phyloP scores from a whole-genome alignment of 2,797 vertebrate species.

The Clamator glandarius region DNA sequence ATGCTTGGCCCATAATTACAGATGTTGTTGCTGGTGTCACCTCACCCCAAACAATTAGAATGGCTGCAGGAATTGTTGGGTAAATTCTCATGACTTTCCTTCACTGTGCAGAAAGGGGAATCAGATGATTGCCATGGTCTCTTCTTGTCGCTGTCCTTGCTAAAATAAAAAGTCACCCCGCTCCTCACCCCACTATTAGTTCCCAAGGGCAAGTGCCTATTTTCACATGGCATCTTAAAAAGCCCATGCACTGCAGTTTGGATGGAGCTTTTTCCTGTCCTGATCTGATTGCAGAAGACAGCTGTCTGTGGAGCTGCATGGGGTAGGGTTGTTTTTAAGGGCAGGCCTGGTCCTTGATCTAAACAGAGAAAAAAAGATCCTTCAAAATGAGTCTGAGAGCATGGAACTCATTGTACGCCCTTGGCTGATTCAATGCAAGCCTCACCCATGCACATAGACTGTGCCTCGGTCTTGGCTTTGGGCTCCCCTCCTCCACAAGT shows the following conservation, averaged over 20 bases:
- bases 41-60: not conserved
- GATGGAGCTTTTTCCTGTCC: not conserved
- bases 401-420: not conserved
- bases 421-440: accelerated
- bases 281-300: conserved; percentile 59
- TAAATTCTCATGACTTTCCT: not conserved
- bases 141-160: not conserved
- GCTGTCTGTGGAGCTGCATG: not conserved
- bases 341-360: not conserved
- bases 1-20: not conserved
- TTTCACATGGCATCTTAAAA: conserved; percentile 31
- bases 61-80: not conserved
- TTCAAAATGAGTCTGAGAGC: not conserved
- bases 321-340: not conserved
- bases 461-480: not conserved
- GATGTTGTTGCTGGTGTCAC: not conserved
- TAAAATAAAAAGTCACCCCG: conserved; percentile 29
- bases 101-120: not conserved
- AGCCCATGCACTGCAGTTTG: not conserved
- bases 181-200: not conserved
- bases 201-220: conserved; percentile 5
- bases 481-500: not conserved
- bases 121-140: not conserved
- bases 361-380: not conserved
- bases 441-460: not conserved